Conservation (phyloP, 2,888 invertebrate species). For the Brachylomia viminalis region DNA sequence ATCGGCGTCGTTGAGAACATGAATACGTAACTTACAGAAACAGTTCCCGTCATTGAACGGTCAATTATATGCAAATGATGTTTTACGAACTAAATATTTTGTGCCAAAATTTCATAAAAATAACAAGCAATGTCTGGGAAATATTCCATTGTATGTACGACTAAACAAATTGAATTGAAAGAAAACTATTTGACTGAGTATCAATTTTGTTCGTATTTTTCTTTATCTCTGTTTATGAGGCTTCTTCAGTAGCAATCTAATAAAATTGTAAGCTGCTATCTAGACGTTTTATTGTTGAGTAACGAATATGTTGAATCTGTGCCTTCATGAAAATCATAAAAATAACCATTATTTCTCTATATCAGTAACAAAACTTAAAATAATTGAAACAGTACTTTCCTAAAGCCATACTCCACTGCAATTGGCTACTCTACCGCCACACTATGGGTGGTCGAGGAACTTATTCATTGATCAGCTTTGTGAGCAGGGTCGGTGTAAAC, state of each 20-base stretch:
- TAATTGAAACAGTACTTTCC: constrained; percentile 71
- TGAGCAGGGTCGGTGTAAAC: constrained; percentile 80
- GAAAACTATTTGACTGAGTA: not conserved
- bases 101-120: constrained; percentile 68
- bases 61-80: constrained; percentile 78
- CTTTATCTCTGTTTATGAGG: not conserved
- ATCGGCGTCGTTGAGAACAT: constrained; percentile 73
- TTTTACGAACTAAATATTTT: constrained; percentile 66
- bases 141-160: constrained; percentile 39
- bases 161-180: constrained; percentile 16
- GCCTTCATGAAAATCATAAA: constrained; percentile 2
- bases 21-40: constrained; percentile 67
- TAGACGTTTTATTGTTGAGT: no score
- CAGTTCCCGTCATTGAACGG: constrained; percentile 74
- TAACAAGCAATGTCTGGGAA: constrained; percentile 52
- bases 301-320: not conserved
- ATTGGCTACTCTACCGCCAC: constrained; percentile 77
- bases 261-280: not conserved
- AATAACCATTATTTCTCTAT: not conserved
- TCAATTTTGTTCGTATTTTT: not conserved
- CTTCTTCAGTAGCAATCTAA: not conserved
- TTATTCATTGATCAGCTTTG: constrained; percentile 77
- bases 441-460: constrained; percentile 87
- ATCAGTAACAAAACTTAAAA: not conserved
- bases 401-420: constrained; percentile 65